Evolutionary conservation across 2,797 vertebrate genomes (phyloP).

Genomic region (Poecilia picta): DNA sequence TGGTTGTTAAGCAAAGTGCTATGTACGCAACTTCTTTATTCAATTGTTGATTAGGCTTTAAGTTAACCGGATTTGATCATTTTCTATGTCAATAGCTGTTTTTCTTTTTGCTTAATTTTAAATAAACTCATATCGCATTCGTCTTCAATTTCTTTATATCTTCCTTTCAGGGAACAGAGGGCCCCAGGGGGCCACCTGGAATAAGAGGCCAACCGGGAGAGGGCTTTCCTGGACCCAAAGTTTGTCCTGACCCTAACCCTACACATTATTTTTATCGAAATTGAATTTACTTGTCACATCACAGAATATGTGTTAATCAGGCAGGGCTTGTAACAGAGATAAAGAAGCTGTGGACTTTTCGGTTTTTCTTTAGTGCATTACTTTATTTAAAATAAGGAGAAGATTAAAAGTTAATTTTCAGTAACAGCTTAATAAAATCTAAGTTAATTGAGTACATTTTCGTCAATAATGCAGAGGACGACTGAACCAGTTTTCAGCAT

Average conservation of each 20-base stretch:
- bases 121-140: neutral
- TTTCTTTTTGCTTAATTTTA: neutral
- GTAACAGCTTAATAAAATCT: neutral
- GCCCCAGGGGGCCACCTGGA: conserved; percentile 85
- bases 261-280: neutral
- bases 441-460: neutral
- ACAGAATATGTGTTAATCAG: neutral
- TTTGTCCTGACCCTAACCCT: conserved; percentile 39
- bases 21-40: neutral
- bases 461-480: neutral
- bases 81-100: neutral
- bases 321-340: neutral
- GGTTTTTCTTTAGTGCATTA: neutral
- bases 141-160: neutral
- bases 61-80: neutral
- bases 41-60: neutral
- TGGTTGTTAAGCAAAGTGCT: neutral
- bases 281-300: neutral
- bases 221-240: conserved; percentile 87
- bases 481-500: neutral
- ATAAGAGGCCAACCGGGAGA: conserved; percentile 84
- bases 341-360: neutral
- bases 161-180: conserved; percentile 82
- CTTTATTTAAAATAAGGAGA: neutral
- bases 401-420: neutral